phyloP scores from a whole-genome alignment of 2,113 vertebrate genomes.

The Mirza zaza region DNA sequence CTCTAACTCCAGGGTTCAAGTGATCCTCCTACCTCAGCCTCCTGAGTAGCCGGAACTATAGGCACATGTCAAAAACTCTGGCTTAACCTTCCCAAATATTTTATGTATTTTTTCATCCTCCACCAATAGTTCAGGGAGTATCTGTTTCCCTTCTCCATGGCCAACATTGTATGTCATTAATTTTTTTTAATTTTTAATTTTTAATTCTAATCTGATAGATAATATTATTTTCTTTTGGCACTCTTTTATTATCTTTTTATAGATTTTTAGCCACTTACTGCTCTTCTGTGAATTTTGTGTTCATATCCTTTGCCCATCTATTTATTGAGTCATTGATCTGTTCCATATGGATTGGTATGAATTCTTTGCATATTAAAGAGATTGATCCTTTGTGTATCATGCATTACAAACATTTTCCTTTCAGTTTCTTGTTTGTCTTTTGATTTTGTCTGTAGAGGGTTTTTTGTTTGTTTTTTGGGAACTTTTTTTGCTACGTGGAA shows the following conservation, averaged over 20 bases:
- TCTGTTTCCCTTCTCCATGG: not conserved
- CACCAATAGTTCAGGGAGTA: not conserved
- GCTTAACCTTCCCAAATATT: not conserved
- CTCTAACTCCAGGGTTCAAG: no score
- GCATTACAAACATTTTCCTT: not conserved
- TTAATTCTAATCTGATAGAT: not conserved
- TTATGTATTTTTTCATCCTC: not conserved
- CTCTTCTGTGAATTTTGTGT: not conserved
- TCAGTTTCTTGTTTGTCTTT: not conserved
- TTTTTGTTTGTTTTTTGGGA: not conserved
- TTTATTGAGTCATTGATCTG: not conserved
- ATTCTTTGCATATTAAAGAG: not conserved
- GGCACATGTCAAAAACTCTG: no score
- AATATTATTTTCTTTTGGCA: not conserved
- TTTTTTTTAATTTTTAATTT: not conserved
- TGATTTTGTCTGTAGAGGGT: not conserved
- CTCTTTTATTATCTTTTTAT: not conserved
- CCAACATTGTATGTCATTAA: not conserved
- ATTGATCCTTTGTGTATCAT: not conserved
- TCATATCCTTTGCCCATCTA: not conserved
- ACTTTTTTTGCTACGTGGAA: not conserved
- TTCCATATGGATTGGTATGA: not conserved
- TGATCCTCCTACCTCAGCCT: no score
- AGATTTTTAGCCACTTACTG: not conserved
- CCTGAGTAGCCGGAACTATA: no score